A percentile compares a stretch with the other conserved stretches of the same genome.
phyloP scores from a whole-genome alignment of 2,113 vertebrate species.

The Archocentrus centrarchus region DNA sequence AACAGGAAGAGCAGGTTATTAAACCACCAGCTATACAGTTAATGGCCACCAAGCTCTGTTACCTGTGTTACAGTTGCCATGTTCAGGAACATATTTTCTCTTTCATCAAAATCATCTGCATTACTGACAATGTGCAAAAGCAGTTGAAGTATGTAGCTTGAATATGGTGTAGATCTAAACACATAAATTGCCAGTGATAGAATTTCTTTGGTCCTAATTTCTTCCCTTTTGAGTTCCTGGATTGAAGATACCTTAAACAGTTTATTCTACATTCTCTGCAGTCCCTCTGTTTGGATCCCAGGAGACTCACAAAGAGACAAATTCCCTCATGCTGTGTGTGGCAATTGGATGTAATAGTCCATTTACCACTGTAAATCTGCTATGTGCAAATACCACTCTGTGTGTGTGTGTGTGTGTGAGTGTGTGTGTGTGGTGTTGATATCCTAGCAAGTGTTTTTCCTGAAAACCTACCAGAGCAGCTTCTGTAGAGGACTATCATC shows the following conservation, averaged over 20 bases:
- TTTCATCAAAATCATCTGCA: not conserved
- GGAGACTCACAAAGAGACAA: conserved; percentile 45
- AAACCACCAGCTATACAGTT: not conserved
- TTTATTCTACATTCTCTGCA: conserved; percentile 30
- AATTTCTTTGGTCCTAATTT: conserved; percentile 9
- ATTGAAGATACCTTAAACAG: conserved; percentile 31
- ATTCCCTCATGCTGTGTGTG: conserved; percentile 65
- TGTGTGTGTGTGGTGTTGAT: not conserved
- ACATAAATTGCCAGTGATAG: not conserved
- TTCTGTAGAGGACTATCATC: conserved; percentile 57
- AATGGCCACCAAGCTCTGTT: not conserved
- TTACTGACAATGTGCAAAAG: conserved; percentile 1
- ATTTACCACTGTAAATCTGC: conserved; percentile 68
- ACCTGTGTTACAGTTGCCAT: not conserved
- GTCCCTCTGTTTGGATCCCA: conserved; percentile 42
- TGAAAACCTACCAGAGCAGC: conserved; percentile 54
- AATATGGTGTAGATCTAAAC: not conserved
- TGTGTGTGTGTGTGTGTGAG: not conserved
- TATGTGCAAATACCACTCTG: conserved; percentile 49
- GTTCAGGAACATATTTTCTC: not conserved
- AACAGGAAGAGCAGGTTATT: not conserved
- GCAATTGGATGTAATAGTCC: conserved; percentile 73
- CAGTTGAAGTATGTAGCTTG: not conserved
- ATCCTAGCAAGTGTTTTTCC: conserved; percentile 61
- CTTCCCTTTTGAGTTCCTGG: conserved; percentile 33